Percentiles rank a stretch among this genome's conserved stretches.
Conservation (phyloP, 2,797 vertebrate genomes). For the Micrastur ruficollis region DNA sequence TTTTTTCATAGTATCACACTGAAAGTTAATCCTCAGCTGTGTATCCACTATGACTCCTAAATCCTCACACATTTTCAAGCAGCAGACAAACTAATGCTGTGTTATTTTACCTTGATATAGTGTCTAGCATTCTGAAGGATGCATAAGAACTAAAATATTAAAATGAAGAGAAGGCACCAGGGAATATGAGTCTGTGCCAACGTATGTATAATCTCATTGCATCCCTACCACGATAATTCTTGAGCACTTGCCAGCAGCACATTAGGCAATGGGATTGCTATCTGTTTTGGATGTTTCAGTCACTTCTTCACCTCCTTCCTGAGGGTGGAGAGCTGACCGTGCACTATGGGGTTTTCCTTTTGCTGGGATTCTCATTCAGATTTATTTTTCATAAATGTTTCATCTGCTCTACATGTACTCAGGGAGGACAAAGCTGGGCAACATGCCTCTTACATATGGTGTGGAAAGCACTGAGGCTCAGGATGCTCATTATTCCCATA, state of each 20-base stretch:
- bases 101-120: background rate
- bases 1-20: background rate
- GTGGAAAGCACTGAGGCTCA: conserved; percentile 26
- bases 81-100: background rate
- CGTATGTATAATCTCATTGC: background rate
- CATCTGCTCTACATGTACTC: conserved; percentile 1
- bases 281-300: background rate
- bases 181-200: background rate
- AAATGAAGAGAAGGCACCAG: background rate
- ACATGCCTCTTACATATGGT: conserved; percentile 42
- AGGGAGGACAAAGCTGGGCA: conserved; percentile 28
- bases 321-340: conserved; percentile 19
- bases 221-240: background rate
- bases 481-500: background rate
- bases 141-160: background rate
- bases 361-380: conserved; percentile 26
- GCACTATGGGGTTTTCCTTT: background rate
- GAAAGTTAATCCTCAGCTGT: background rate
- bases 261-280: background rate
- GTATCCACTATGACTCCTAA: background rate
- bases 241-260: background rate
- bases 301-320: conserved; percentile 14
- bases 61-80: background rate
- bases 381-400: conserved; percentile 39
- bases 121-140: background rate